Base-by-base conservation (phyloP, 2,888 invertebrate species). In the Lithophane ornitopus region DNA sequence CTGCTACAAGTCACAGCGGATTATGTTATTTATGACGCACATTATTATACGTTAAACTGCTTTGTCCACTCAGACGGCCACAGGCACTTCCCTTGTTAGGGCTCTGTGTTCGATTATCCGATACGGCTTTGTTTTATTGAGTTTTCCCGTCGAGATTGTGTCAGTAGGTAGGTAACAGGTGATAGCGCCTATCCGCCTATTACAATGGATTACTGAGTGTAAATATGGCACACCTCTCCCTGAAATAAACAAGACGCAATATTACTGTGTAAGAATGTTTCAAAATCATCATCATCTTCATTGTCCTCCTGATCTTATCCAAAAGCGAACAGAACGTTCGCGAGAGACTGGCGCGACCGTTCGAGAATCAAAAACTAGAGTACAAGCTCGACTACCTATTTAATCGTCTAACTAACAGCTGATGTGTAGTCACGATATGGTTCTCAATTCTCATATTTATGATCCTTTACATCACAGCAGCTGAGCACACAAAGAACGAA, bases 21-120 rank as follows among this genome's bases (percentile, higher is more conserved):
- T 71, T 80, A 63, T 39, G 56, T 63, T 66, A 82, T 78, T 82
- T 77, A 77, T 56, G 46, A 49, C 9, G 6, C 22, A 34, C 81
- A 63, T 77, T 78, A 82, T 41, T 76, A 58, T 44, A 28, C 39
- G 54, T 66, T 41, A 59, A 46, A 54, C 54, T 65, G 59, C 63
- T 58, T 39, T n/a, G 34, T 26, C 41, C 22, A 22, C 12, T 74
- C 14, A 2, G 8, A 4, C 44, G 11, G 34, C 41, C 46, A 62
- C 49, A 6, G 63, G 63, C 81, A 63, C 49, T 52, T 81, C 49
- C 49, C 56, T 49, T 11, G 74, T 56, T 22, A 41, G 7, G 0
- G 39, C 11, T 56, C n/a, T 34, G 14, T 41, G 62, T 11, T 56
- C 22, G 9, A n/a, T 34, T 26, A 62, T 49, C 19, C n/a, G 46